Evolutionary conservation across 2,797 vertebrate species (phyloP).

Genomic region (Hippoglossus hippoglossus): DNA sequence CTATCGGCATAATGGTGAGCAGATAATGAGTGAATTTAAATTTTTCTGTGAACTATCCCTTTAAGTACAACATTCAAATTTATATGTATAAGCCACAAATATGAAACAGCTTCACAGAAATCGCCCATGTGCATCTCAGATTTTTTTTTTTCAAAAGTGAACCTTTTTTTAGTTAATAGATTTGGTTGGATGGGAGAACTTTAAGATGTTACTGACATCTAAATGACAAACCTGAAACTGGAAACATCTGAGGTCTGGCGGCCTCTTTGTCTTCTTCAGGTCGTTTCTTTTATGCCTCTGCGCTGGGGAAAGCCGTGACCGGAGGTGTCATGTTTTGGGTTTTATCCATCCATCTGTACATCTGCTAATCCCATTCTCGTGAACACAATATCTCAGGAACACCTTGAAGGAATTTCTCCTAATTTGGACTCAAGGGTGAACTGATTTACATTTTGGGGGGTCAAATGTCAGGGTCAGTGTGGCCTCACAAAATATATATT

Average conservation of each 20-base stretch:
- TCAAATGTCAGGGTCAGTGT: not conserved
- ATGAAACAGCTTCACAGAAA: not conserved
- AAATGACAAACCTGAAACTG: constrained; percentile 1
- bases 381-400: not conserved
- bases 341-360: not conserved
- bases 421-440: not conserved
- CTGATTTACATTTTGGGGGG: not conserved
- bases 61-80: too few species aligned
- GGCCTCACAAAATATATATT: not conserved
- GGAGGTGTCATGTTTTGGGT: not conserved
- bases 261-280: not conserved
- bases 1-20: too few species aligned
- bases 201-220: not conserved
- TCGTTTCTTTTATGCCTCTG: not conserved
- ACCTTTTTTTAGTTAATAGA: not conserved
- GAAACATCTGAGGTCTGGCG: constrained; percentile 24
- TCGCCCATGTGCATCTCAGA: not conserved
- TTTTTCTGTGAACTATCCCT: too few species aligned
- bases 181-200: constrained; percentile 1
- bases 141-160: not conserved
- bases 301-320: too few species aligned
- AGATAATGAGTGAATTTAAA: too few species aligned
- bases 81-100: too few species aligned
- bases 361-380: not conserved
- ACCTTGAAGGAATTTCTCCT: not conserved